phyloP scores from a whole-genome alignment of 2,888 invertebrate species.

The Drosophila pseudotalamancana region DNA sequence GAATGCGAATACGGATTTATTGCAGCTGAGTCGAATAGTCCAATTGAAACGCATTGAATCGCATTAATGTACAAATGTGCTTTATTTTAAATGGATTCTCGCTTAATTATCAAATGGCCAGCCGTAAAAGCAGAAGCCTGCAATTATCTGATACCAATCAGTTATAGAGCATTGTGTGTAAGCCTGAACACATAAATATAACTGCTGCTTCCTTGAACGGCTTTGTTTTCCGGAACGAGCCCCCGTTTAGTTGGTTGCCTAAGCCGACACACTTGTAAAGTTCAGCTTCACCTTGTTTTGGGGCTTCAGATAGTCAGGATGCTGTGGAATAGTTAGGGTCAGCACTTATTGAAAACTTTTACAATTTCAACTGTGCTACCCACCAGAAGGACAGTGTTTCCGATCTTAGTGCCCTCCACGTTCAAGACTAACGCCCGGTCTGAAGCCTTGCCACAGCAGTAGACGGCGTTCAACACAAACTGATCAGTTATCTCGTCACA shows the following conservation, averaged over 20 bases:
- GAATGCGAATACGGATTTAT: conserved; percentile 74
- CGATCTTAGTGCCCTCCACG: conserved; percentile 45
- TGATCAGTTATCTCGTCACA: conserved; percentile 58
- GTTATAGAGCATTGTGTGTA: conserved; percentile 66
- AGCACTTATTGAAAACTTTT: too few species aligned
- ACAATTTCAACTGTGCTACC: neutral
- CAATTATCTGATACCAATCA: conserved; percentile 53
- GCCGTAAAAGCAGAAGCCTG: conserved; percentile 40
- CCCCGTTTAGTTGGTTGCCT: conserved; percentile 1
- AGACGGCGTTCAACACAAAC: conserved; percentile 56
- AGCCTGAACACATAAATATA: conserved; percentile 52
- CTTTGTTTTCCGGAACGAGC: conserved; percentile 11
- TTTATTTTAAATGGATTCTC: conserved; percentile 29
- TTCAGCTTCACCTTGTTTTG: conserved; percentile 51
- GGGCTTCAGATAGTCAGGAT: conserved; percentile 53
- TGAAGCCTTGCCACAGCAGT: conserved; percentile 28
- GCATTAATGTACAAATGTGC: conserved; percentile 20
- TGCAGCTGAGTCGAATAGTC: conserved; percentile 47
- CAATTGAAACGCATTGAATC: conserved; percentile 38
- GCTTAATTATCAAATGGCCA: conserved; percentile 46
- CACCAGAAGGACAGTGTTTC: conserved; percentile 36
- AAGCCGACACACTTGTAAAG: conserved; percentile 28
- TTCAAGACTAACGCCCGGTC: conserved; percentile 38
- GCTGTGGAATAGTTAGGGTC: conserved; percentile 18
- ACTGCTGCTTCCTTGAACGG: conserved; percentile 63